Evolutionary conservation across 1,140 invertebrate species (phyloP).

Genomic region (Charaxes varanes): DNA sequence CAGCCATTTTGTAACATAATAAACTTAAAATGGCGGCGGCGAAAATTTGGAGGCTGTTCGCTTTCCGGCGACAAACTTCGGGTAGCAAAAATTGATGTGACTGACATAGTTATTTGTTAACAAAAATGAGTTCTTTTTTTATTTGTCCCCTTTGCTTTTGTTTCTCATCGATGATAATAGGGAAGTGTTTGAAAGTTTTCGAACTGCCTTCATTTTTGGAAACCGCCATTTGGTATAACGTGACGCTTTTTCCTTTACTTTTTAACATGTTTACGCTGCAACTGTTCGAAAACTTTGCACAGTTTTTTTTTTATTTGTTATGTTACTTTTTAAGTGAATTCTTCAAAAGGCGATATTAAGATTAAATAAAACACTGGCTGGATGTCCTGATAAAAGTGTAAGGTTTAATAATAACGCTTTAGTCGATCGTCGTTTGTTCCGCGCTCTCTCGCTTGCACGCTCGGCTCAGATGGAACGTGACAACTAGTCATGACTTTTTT

Average conservation of each 20-base stretch:
- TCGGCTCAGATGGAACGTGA: no score
- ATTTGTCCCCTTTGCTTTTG: constrained; percentile 44
- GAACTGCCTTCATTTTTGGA: constrained; percentile 79
- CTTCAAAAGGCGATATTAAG: no score
- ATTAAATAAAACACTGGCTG: no score
- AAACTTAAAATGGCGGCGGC: constrained; percentile 63
- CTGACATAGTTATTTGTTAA: constrained; percentile 41
- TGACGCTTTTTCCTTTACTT: constrained; percentile 46
- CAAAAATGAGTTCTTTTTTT: constrained; percentile 42
- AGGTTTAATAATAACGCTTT: no score
- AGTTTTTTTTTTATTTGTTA: constrained; percentile 34
- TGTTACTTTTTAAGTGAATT: constrained; percentile 6
- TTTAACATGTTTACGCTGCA: constrained; percentile 56
- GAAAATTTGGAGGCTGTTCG: constrained; percentile 80
- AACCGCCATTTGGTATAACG: constrained; percentile 63
- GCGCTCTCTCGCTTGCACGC: no score
- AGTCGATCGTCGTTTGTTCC: no score
- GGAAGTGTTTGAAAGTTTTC: constrained; percentile 77
- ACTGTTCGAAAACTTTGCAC: constrained; percentile 80
- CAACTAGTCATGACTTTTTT: no score
- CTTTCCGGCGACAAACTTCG: constrained; percentile 48
- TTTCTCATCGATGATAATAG: constrained; percentile 40
- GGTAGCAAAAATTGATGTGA: constrained; percentile 48
- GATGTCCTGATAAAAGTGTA: no score
- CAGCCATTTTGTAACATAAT: constrained; percentile 25